Evolutionary conservation across 2,797 vertebrate genomes (phyloP).

Genomic region (Falco berigora): DNA sequence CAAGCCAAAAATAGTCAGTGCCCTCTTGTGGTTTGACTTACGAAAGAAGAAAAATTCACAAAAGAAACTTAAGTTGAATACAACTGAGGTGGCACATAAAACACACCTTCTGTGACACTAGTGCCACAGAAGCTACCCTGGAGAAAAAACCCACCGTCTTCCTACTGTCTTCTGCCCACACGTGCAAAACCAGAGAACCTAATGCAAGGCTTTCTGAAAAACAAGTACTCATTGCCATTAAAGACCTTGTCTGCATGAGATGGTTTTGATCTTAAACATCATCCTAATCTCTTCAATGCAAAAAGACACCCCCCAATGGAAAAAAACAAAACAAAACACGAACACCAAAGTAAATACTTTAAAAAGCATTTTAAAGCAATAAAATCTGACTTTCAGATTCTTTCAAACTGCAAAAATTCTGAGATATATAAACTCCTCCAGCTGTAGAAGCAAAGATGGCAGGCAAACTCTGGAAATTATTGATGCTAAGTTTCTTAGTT

Average conservation of each 20-base stretch:
- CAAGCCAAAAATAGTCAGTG: background rate
- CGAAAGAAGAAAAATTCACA: background rate
- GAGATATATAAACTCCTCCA: background rate
- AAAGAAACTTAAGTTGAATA: background rate
- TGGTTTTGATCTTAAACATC: background rate
- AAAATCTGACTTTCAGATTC: background rate
- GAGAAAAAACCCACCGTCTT: background rate
- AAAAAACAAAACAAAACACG: background rate
- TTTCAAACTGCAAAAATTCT: background rate
- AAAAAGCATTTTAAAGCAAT: background rate
- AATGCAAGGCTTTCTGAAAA: background rate
- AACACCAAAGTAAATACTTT: background rate
- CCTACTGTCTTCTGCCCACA: background rate
- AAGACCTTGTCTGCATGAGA: background rate
- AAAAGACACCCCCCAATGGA: background rate
- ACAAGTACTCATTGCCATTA: background rate
- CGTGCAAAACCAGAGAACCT: background rate
- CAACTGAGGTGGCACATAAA: background rate
- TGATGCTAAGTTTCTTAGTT: background rate
- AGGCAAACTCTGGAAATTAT: background rate
- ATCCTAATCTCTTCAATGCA: background rate
- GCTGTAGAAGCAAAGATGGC: background rate
- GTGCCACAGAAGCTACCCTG: background rate
- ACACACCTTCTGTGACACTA: no score
- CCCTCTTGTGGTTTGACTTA: constrained; percentile 34